Conservation (phyloP, 1,140 invertebrate genomes). For the Drosophila arizonae region DNA sequence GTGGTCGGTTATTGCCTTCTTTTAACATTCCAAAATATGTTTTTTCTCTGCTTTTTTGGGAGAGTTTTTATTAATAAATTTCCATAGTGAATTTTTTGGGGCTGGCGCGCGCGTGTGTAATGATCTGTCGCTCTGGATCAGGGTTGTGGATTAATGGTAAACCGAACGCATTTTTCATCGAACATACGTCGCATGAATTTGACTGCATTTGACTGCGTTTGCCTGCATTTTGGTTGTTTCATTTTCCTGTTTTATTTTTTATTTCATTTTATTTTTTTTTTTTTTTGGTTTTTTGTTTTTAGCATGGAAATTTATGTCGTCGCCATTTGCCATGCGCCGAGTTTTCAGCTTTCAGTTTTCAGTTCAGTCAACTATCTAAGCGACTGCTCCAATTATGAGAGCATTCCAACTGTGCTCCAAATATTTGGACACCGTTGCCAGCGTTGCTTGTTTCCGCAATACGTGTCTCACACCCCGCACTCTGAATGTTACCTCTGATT, state of each 20-base stretch:
- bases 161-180: conserved; percentile 80
- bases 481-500: conserved; percentile 30
- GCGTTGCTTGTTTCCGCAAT: conserved; percentile 60
- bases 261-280: not conserved
- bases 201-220: too few species aligned
- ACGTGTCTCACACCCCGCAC: conserved; percentile 37
- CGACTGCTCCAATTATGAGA: conserved; percentile 60
- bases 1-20: too few species aligned
- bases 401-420: conserved; percentile 63
- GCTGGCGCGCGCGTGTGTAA: conserved; percentile 71
- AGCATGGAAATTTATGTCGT: conserved; percentile 47
- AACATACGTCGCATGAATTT: conserved; percentile 50
- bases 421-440: conserved; percentile 34
- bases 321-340: conserved; percentile 44
- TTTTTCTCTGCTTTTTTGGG: conserved; percentile 30
- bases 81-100: conserved; percentile 43
- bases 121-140: conserved; percentile 81
- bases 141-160: conserved; percentile 80
- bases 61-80: conserved; percentile 78
- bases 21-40: not conserved
- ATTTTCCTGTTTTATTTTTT: not conserved
- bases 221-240: too few species aligned
- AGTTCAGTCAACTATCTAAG: conserved; percentile 59
- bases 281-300: conserved; percentile 25
- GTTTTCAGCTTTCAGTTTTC: conserved; percentile 32